Percentiles rank a stretch among this genome's conserved stretches.
phyloP scores from a whole-genome alignment of 2,888 invertebrate genomes.

The Sarcophaga rosellei region DNA sequence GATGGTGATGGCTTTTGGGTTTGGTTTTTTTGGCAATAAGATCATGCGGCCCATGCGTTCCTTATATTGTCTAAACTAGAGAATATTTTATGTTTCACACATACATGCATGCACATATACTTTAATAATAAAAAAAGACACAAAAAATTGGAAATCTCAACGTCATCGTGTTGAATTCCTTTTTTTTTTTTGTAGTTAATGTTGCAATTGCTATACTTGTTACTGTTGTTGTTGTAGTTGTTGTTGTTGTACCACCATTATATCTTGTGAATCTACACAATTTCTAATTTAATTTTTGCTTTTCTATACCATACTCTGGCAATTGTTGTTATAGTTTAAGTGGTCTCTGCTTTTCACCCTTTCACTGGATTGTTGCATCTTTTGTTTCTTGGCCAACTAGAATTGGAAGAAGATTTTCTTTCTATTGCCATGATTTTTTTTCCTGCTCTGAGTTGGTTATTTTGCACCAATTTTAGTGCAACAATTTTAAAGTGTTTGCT shows the following conservation, averaged over 20 bases:
- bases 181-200: constrained; percentile 7
- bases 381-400: constrained; percentile 23
- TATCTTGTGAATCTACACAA: constrained; percentile 66
- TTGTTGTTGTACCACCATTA: constrained; percentile 11
- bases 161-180: constrained; percentile 45
- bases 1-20: constrained; percentile 33
- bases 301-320: constrained; percentile 12
- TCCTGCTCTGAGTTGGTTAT: constrained; percentile 5
- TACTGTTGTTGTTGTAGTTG: neutral
- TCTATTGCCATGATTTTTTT: constrained; percentile 41
- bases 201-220: no score
- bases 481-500: constrained; percentile 7
- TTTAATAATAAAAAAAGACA: neutral
- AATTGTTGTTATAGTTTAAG: constrained; percentile 46
- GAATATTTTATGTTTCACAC: constrained; percentile 38
- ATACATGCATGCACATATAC: neutral
- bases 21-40: constrained; percentile 50
- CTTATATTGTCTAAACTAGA: constrained; percentile 60
- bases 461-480: constrained; percentile 63
- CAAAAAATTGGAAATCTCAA: constrained; percentile 4
- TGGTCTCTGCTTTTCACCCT: constrained; percentile 5
- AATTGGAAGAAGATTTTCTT: constrained; percentile 20
- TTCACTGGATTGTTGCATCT: constrained; percentile 29
- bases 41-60: constrained; percentile 64
- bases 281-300: constrained; percentile 65